These are phyloP conservation scores for Acanthococcus lagerstroemiae DNA, from an alignment of 2,888 invertebrate species.

Conservation along the genomic window DNA sequence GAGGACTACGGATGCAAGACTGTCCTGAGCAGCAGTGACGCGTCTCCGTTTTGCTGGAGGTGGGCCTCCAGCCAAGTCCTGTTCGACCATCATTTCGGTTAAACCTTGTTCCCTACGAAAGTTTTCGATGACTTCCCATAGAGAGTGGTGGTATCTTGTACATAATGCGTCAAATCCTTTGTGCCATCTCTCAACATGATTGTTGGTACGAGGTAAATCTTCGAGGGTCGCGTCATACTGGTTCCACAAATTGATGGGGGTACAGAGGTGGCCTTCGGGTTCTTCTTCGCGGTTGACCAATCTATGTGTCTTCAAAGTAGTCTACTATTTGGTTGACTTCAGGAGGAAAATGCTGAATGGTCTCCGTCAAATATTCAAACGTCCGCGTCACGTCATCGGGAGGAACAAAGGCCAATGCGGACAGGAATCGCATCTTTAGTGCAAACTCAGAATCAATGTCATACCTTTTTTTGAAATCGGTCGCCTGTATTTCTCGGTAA, in stretches of 20 bases:
- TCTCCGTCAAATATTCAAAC: neutral
- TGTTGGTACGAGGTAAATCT: slow-evolving; percentile 9
- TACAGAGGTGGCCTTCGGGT: neutral
- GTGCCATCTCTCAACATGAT: neutral
- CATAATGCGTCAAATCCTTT: neutral
- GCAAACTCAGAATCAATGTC: neutral
- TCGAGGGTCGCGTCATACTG: slow-evolving; percentile 11
- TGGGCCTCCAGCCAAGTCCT: too few species aligned
- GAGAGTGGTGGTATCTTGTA: neutral
- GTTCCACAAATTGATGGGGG: slow-evolving; percentile 3
- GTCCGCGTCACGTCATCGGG: neutral
- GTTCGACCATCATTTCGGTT: slow-evolving; percentile 1
- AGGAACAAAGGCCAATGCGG: neutral
- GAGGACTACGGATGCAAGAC: neutral
- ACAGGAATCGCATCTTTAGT: neutral
- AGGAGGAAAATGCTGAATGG: neutral
- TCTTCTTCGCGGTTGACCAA: neutral
- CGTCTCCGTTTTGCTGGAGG: neutral
- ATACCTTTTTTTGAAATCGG: too few species aligned
- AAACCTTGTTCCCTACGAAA: slow-evolving; percentile 6
- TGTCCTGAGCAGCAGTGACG: too few species aligned
- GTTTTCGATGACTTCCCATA: slow-evolving; percentile 1
- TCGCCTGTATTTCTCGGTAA: slow-evolving; percentile 1
- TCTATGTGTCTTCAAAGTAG: slow-evolving; percentile 1
- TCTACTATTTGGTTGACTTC: neutral